Conservation (phyloP, 92 coral and sea anemone species). For the Parazoanthus swiftii region DNA sequence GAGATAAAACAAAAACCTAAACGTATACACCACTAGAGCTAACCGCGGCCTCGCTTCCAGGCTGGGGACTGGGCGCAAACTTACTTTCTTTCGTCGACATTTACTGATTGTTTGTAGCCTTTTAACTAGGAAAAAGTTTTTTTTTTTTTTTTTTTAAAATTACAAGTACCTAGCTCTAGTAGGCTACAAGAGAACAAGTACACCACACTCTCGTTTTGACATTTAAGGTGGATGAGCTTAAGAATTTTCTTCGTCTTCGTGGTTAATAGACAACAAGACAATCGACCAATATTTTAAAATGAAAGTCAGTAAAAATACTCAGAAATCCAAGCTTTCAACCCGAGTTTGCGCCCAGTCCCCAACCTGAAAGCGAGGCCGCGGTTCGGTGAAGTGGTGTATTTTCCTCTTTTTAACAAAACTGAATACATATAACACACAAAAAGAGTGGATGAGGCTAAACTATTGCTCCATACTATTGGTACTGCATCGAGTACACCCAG, state of each 20-base stretch:
- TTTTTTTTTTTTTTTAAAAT: slow-evolving; percentile 29
- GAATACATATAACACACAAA: background rate
- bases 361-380: no score
- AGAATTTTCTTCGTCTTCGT: slow-evolving; percentile 35
- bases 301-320: background rate
- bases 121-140: slow-evolving; percentile 30
- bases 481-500: background rate
- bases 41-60: no score
- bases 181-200: slow-evolving; percentile 21
- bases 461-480: background rate
- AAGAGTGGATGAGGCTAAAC: background rate
- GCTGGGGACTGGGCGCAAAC: background rate
- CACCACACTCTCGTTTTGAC: slow-evolving; percentile 6
- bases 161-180: slow-evolving; percentile 32
- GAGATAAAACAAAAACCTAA: no score
- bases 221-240: slow-evolving; percentile 54
- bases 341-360: no score
- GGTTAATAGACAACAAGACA: no score
- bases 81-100: slow-evolving; percentile 25
- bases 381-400: no score
- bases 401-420: background rate
- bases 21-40: no score
- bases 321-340: no score
- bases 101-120: slow-evolving; percentile 36
- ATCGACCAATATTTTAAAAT: no score